phyloP scores from a whole-genome alignment of 1,140 invertebrate species.

The Xylocopa sonorina region DNA sequence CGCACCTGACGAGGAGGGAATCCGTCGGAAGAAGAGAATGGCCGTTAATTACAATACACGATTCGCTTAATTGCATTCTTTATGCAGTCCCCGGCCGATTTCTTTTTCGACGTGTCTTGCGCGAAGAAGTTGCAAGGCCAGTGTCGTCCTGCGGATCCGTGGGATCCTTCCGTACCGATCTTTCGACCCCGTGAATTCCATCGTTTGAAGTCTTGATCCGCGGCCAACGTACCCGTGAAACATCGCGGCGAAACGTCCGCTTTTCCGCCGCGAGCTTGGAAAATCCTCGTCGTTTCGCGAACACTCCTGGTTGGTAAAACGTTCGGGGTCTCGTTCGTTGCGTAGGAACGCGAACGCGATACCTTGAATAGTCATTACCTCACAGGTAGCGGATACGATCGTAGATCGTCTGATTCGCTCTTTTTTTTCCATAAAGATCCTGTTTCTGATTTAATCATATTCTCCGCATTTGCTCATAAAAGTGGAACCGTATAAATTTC shows the following conservation, averaged over 20 bases:
- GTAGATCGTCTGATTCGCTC: conserved; percentile 15
- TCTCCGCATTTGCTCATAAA: conserved; percentile 42
- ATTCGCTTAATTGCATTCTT: conserved; percentile 76
- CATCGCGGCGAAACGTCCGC: too few species aligned
- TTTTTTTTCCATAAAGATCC: conserved; percentile 37
- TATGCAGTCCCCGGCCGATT: conserved; percentile 67
- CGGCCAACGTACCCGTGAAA: too few species aligned
- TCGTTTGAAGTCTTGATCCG: conserved; percentile 26
- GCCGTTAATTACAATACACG: conserved; percentile 72
- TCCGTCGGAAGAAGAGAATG: conserved; percentile 64
- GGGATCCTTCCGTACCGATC: conserved; percentile 24
- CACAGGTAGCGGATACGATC: conserved; percentile 30
- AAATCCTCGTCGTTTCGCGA: neutral
- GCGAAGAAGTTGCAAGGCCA: conserved; percentile 63
- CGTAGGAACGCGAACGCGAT: neutral
- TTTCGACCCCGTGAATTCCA: conserved; percentile 21
- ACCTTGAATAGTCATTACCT: conserved; percentile 32
- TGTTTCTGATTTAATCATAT: conserved; percentile 37
- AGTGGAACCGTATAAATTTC: conserved; percentile 50
- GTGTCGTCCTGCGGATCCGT: conserved; percentile 49
- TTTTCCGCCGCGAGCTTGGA: too few species aligned
- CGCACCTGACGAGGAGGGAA: conserved; percentile 60
- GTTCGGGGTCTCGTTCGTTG: neutral
- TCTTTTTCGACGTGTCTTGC: conserved; percentile 60
- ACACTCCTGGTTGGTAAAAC: neutral